phyloP scores from a whole-genome alignment of 2,797 vertebrate genomes.

The Pipistrellus nathusii region DNA sequence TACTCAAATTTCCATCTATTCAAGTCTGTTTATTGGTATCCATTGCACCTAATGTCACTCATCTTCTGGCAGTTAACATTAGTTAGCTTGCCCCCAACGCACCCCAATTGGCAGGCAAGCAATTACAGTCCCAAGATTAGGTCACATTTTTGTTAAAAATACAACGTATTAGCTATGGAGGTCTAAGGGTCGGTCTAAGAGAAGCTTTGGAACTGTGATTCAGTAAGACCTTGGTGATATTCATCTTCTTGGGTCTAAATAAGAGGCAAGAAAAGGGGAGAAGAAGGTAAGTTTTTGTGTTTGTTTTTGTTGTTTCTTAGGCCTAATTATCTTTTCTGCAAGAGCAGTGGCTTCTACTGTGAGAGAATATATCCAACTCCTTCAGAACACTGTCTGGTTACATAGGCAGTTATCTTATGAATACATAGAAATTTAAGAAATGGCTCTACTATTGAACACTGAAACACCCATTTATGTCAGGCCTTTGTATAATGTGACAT shows the following conservation, averaged over 20 bases:
- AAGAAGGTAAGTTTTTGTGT: not conserved
- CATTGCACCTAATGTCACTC: not conserved
- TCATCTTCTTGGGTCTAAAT: not conserved
- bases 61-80: not conserved
- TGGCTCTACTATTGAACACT: not conserved
- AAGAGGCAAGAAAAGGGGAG: not conserved
- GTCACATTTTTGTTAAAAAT: constrained; percentile 21
- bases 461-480: not conserved
- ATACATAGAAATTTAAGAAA: not conserved
- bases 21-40: not conserved
- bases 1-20: not conserved
- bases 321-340: not conserved
- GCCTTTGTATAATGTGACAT: not conserved
- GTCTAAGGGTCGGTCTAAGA: not conserved
- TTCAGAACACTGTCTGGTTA: not conserved
- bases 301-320: not conserved
- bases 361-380: not conserved
- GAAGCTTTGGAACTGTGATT: not conserved
- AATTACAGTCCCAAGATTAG: not conserved
- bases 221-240: not conserved
- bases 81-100: not conserved
- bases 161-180: not conserved
- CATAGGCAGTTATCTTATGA: not conserved
- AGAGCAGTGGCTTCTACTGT: not conserved
- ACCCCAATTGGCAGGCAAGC: not conserved